Base-by-base conservation (phyloP, 1,140 invertebrate genomes). In the Dreissena polymorpha region DNA sequence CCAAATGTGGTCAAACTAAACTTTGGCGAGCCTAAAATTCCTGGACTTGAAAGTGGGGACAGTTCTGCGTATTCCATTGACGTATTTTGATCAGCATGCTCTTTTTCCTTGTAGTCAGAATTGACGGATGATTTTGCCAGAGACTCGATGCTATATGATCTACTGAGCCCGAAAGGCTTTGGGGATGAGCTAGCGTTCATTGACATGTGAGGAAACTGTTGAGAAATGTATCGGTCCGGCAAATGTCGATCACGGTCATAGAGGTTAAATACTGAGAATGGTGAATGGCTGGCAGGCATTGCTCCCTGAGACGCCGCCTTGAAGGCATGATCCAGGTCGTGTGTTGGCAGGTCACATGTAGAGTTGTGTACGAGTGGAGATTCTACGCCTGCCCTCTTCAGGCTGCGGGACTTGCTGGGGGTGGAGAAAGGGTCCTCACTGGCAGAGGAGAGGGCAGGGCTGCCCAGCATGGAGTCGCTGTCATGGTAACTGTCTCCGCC, bases 351-450 rank as follows among this genome's bases (percentile, higher is more conserved):
- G 39, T 81, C 80, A 27, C 83, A 53, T 27, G 64, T 73, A 6
- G 71, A 64, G 77, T 82, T 75, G 18, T 84, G 71, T 39, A 86
- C 70, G 63, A 85, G 85, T 21, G 87, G 87, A 55, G 87, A 88
- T 65, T 86, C 81, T 50, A 83, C 81, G 64, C 57, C 57, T 6
- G 21, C 57, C 2, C 57, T 60, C 7, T 50, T 85, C 23, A 53
- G 81, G 57, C 75, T 72, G 64, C 85, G 76, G 72, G 85, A 84
- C 74, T 86, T 88, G 63, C 81, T 82, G 78, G 87, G 87, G 50
- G 86, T 86, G 63, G 85, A 86, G 69, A 88, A 88, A 29, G 84
- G 77, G 68, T 88, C 87, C 49, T 88, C 85, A 57, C 87, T 88
- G 27, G 82, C 79, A 39, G 83, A 85, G 10, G 87, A 88, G 74